Base-by-base conservation (phyloP, 2,113 vertebrate genomes). In the Setophaga coronata region DNA sequence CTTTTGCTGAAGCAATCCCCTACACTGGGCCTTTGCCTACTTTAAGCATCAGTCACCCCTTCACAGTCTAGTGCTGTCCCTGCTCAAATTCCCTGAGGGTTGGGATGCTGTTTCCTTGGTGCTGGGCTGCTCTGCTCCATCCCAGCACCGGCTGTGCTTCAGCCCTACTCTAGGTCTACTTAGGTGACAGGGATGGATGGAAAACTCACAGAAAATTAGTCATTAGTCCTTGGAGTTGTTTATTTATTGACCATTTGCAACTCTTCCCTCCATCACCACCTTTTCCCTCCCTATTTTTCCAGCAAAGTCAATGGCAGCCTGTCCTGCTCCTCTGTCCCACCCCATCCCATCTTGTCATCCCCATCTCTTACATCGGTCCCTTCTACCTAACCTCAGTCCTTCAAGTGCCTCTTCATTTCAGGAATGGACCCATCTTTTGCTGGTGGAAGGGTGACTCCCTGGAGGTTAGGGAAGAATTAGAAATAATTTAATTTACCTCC, bases 401-500 rank as follows among this genome's bases (percentile, higher is more conserved):
- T 93, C 93, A 91, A 70, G 56, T 5, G 5, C 57, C 67, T 93
- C 83, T 66, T 96, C 74, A 47, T 91, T 92, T 83, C 64, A 91
- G 95, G 64, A 96, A 70, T 12, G 9, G 80, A 50, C 88, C 86
- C 78, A 90, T 92, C 86, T 95, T 86, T 73, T 58, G 38, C 91
- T 85, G 65, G 79, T 89, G 71, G 86, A 94, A 95, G 95, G 87
- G 83, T 91, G 94, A 95, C 94, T 97, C 97, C 94, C 94, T 76
- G 28, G 97, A 96, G 97, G 97, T 96, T 97, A 94, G 96, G 31
- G 56, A 92, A 70, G 94, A 95, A 97, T 97, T 96, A 95, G 95
- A 96, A 97, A 96, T 96, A 97, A 96, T 97, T 97, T 95, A 96
- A 97, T 97, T 94, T 97, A 93, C 94, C 89, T 96, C 97, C 87